Conservation (phyloP, 2,888 invertebrate species). For the Limnephilus auricula region DNA sequence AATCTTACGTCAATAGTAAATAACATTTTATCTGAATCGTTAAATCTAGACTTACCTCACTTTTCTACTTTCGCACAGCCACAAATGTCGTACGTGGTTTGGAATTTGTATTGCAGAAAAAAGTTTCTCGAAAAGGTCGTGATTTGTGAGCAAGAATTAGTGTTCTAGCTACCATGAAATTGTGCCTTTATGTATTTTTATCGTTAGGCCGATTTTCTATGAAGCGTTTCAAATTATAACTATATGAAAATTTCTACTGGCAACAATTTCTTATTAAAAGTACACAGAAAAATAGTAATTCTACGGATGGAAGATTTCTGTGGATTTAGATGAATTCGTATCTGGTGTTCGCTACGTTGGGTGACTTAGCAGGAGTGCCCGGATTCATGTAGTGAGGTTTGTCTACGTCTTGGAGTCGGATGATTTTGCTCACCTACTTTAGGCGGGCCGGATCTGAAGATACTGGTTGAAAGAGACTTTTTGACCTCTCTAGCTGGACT, state of each 20-base stretch:
- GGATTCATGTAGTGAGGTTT: too few relatives aligned
- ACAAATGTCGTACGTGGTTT: neutral
- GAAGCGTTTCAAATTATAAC: neutral
- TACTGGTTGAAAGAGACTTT: too few relatives aligned
- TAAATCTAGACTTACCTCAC: neutral
- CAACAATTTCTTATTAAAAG: neutral
- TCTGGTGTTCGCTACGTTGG: too few relatives aligned
- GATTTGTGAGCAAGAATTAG: slow-evolving; percentile 16
- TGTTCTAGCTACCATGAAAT: neutral
- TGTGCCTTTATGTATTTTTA: neutral
- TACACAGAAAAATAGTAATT: neutral
- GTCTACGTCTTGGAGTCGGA: too few relatives aligned
- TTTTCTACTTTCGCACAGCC: neutral
- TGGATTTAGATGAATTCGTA: too few relatives aligned
- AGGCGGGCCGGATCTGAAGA: too few relatives aligned
- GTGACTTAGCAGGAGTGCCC: too few relatives aligned
- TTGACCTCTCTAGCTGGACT: too few relatives aligned
- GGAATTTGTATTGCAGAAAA: neutral
- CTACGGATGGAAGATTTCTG: neutral
- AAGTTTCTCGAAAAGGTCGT: neutral
- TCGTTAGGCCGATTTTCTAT: neutral
- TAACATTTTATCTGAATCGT: neutral
- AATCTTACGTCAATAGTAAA: neutral
- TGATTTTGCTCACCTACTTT: too few relatives aligned
- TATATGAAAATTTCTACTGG: neutral